phyloP scores from a whole-genome alignment of 2,797 vertebrate species.

The Mormyrus proboscirostris region DNA sequence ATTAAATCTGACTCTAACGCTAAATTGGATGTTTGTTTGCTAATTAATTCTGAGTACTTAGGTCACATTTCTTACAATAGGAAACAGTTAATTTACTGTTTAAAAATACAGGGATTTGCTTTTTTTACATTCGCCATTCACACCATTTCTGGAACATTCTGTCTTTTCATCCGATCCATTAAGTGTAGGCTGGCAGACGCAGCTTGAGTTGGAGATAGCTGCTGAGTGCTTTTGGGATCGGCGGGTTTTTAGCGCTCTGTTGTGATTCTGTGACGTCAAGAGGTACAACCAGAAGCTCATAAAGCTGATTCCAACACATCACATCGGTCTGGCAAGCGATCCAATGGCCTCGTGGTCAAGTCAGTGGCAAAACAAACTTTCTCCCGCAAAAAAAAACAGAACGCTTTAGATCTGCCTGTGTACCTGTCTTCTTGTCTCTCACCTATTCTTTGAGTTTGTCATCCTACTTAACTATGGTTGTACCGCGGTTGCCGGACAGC shows the following conservation, averaged over 20 bases:
- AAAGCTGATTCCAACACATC: background rate
- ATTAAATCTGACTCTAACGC: conserved; percentile 34
- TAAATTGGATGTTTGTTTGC: conserved; percentile 32
- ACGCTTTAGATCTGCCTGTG: background rate
- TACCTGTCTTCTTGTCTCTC: background rate
- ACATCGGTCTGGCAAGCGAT: background rate
- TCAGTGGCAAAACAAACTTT: background rate
- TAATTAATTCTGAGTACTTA: conserved; percentile 24
- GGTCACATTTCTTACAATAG: conserved; percentile 30
- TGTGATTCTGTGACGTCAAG: background rate
- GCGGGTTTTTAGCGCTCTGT: background rate
- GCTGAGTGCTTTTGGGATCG: background rate
- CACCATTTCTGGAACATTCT: conserved; percentile 22
- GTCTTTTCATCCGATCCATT: background rate
- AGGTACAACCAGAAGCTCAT: background rate
- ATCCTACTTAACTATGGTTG: background rate
- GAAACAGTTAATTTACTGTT: conserved; percentile 18
- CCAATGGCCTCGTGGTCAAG: background rate
- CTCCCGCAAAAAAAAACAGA: background rate
- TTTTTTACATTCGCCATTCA: conserved; percentile 19
- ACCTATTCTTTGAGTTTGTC: background rate
- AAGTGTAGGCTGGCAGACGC: background rate
- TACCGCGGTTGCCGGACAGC: background rate
- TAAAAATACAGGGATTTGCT: conserved; percentile 13
- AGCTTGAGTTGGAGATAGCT: background rate